Conservation (phyloP, 2,888 invertebrate genomes). For the Drosophila subsilvestris region DNA sequence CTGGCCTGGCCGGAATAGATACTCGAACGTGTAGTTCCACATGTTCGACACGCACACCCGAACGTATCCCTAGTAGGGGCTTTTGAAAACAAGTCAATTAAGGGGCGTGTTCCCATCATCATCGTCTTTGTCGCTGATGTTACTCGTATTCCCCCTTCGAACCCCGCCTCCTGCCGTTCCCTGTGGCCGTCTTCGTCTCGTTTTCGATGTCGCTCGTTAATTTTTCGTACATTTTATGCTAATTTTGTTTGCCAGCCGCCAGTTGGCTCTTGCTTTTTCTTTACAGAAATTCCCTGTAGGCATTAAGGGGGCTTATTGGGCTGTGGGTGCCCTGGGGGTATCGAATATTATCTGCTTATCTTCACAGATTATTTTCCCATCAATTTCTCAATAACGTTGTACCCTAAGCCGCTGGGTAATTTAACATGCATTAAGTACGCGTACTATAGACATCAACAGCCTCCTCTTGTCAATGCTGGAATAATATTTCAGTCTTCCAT, state of each 20-base stretch:
- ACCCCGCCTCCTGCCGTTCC: background rate
- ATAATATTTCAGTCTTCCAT: background rate
- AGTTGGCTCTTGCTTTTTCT: slow-evolving; percentile 40
- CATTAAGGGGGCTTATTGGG: slow-evolving; percentile 45
- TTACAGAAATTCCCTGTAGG: slow-evolving; percentile 36
- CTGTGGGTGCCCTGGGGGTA: slow-evolving; percentile 11
- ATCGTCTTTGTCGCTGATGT: slow-evolving; percentile 15
- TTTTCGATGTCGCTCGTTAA: slow-evolving; percentile 68
- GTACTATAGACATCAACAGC: background rate
- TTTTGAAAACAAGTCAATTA: slow-evolving; percentile 56
- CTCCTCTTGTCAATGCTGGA: background rate
- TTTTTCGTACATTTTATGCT: slow-evolving; percentile 71
- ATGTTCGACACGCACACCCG: background rate
- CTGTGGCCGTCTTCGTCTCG: slow-evolving; percentile 24
- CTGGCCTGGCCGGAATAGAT: background rate
- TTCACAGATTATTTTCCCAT: slow-evolving; percentile 10
- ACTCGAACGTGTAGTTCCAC: background rate
- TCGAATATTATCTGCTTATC: slow-evolving; percentile 6
- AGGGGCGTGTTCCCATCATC: slow-evolving; percentile 60
- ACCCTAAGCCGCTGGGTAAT: background rate
- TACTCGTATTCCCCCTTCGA: background rate
- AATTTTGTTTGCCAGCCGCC: slow-evolving; percentile 67
- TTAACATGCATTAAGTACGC: slow-evolving; percentile 3
- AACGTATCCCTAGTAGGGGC: background rate
- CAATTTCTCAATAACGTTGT: background rate